Base-by-base conservation (phyloP, 2,888 invertebrate species). In the Hypena proboscidalis region DNA sequence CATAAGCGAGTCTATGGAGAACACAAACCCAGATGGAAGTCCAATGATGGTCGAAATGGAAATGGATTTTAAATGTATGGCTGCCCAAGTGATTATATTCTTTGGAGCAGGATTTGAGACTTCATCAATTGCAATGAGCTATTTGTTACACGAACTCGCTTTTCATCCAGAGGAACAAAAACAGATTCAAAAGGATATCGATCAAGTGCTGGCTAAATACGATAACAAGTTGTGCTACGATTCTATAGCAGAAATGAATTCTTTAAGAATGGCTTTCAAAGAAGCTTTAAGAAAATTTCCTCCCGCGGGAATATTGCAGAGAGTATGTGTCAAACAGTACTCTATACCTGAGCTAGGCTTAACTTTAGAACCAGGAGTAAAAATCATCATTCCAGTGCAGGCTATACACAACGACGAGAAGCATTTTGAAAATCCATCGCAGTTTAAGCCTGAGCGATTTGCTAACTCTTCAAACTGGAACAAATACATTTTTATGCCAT, bases 71-170 rank as follows among this genome's bases (percentile, higher is more conserved):
- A 32, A 39, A 2, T 21, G 65, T 3, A 60, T 77, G 20, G 55
- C 57, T 1, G 72, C 79, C 0, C 79, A 79, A 53, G 71, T 70
- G 2, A 76, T 76, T 15, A 39, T 79, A 5, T 80, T 80, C 45
- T 80, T 80, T 21, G 66, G 57, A 2, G 86, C 84, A 2, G 86
- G 86, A 1, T 85, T 80, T 29, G 85, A 85, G 54, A 84, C 86
- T 0, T 80, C 83, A 0, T 80, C 86, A 1, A 74, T 79, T 0
- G 67, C 80, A 0, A 70, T 80, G 3, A 79, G 79, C 41, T 79
- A 60, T 26, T 69, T 74, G 0, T 53, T 81, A 1, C 80, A 83
- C 40, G 65, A 77, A 40, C 61, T 88, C 1, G 84, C 87, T 1
- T 70, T 66, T 7, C 56, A 85, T 32, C 79, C 74, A 0, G 74